A percentile compares a stretch with the other conserved stretches of the same genome.
phyloP scores from a whole-genome alignment of 2,797 vertebrate species.

The Holocentrus rufus region DNA sequence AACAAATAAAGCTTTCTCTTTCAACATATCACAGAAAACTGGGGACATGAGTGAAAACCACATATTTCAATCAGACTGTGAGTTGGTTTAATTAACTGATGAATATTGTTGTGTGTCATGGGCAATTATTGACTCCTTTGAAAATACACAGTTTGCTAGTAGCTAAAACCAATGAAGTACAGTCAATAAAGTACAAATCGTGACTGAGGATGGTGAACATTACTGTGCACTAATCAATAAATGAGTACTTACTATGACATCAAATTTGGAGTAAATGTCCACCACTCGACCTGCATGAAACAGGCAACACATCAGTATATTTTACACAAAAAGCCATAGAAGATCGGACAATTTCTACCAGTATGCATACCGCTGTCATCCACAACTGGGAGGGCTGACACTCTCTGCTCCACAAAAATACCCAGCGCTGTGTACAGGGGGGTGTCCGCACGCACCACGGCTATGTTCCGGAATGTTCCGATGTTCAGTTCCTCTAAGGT shows the following conservation, averaged over 20 bases:
- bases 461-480: conserved; percentile 95
- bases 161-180: too few relatives aligned
- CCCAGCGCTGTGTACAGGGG: conserved; percentile 95
- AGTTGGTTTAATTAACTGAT: too few relatives aligned
- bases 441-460: conserved; percentile 90
- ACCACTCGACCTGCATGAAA: conserved; percentile 89
- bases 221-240: neutral
- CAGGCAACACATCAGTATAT: conserved; percentile 13
- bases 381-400: conserved; percentile 94
- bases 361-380: conserved; percentile 90
- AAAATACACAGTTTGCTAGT: too few relatives aligned
- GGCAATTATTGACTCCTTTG: too few relatives aligned
- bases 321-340: neutral
- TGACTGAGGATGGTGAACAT: neutral
- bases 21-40: too few relatives aligned
- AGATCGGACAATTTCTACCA: conserved; percentile 22
- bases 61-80: too few relatives aligned
- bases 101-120: too few relatives aligned
- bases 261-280: conserved; percentile 99
- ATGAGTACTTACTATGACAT: conserved; percentile 94
- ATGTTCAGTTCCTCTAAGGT: conserved; percentile 91
- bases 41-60: too few relatives aligned
- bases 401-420: conserved; percentile 96
- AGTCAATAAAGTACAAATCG: neutral
- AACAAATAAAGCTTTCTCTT: too few relatives aligned